Evolutionary conservation across 2,797 vertebrate species (phyloP).

Genomic region (Acanthurus leucopareius): DNA sequence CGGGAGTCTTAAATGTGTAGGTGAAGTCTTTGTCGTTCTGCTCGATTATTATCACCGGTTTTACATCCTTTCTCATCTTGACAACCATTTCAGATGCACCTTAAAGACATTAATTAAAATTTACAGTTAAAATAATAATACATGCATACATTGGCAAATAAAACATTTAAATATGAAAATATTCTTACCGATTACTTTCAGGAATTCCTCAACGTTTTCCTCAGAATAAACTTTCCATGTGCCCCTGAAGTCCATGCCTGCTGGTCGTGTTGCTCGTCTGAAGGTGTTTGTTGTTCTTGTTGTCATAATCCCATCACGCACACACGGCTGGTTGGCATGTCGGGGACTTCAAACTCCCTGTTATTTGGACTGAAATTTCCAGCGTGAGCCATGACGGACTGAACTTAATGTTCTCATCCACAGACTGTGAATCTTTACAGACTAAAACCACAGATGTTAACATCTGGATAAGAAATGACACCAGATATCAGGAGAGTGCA

Average conservation of each 20-base stretch:
- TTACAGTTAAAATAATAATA: accelerated
- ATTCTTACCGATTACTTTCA: conserved; percentile 82
- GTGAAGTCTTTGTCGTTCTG: conserved; percentile 88
- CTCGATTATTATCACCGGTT: conserved; percentile 86
- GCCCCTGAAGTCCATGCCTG: conserved; percentile 87
- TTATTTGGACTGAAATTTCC: conserved; percentile 68
- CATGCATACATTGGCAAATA: background rate
- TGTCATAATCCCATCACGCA: conserved; percentile 19
- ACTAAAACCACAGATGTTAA: background rate
- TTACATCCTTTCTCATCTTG: conserved; percentile 85
- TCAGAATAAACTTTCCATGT: conserved; percentile 90
- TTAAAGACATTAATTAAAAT: conserved; percentile 41
- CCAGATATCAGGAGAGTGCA: background rate
- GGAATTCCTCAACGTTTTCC: conserved; percentile 88
- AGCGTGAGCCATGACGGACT: conserved; percentile 11
- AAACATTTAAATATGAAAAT: background rate
- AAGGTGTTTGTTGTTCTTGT: conserved; percentile 40
- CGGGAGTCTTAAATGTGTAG: conserved; percentile 85
- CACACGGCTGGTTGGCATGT: conserved; percentile 66
- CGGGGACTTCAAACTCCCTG: conserved; percentile 77
- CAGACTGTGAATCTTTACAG: background rate
- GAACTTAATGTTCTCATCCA: conserved; percentile 1
- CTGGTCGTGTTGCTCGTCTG: conserved; percentile 6
- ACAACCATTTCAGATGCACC: conserved; percentile 85
- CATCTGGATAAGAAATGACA: background rate